A percentile compares a stretch with the other conserved stretches of the same genome.
Conservation (phyloP, 1,140 invertebrate genomes). For the Sycobia sp. region DNA sequence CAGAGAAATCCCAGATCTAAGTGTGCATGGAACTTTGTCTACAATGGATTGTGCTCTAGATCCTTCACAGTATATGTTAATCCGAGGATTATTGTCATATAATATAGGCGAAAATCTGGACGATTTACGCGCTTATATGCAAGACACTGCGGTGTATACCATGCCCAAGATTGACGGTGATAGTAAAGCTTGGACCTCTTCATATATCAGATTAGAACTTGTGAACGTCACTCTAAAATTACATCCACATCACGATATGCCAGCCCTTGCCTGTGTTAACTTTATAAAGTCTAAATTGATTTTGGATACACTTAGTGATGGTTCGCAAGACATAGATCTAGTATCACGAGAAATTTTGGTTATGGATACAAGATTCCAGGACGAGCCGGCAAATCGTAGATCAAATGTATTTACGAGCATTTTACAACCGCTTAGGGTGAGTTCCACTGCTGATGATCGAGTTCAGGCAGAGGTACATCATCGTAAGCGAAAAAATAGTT, state of each 20-base stretch:
- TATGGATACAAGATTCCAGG: slow-evolving; percentile 77
- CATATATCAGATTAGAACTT: slow-evolving; percentile 82
- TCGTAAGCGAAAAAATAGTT: slow-evolving; percentile 71
- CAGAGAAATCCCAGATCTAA: slow-evolving; percentile 81
- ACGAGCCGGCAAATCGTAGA: slow-evolving; percentile 71
- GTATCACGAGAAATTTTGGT: slow-evolving; percentile 91
- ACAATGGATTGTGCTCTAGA: slow-evolving; percentile 85
- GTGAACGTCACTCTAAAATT: slow-evolving; percentile 85
- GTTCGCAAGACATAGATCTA: slow-evolving; percentile 89
- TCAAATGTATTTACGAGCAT: slow-evolving; percentile 91
- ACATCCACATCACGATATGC: slow-evolving; percentile 64
- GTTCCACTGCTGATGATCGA: slow-evolving; percentile 57
- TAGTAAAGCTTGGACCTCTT: slow-evolving; percentile 71
- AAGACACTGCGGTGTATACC: slow-evolving; percentile 43
- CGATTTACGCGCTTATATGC: slow-evolving; percentile 61
- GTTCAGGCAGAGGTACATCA: slow-evolving; percentile 85
- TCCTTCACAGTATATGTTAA: slow-evolving; percentile 83
- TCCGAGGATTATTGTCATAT: slow-evolving; percentile 85
- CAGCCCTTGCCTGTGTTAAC: slow-evolving; percentile 83
- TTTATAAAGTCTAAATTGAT: slow-evolving; percentile 89
- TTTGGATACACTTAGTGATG: slow-evolving; percentile 84
- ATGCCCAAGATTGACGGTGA: slow-evolving; percentile 33
- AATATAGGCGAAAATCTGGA: slow-evolving; percentile 92
- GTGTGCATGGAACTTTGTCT: slow-evolving; percentile 82
- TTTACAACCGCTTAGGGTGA: slow-evolving; percentile 73